Evolutionary conservation across 2,888 invertebrate species (phyloP), one percentile per base, ranked within the genome.

Genomic region (Kryphioiulus occultus): DNA sequence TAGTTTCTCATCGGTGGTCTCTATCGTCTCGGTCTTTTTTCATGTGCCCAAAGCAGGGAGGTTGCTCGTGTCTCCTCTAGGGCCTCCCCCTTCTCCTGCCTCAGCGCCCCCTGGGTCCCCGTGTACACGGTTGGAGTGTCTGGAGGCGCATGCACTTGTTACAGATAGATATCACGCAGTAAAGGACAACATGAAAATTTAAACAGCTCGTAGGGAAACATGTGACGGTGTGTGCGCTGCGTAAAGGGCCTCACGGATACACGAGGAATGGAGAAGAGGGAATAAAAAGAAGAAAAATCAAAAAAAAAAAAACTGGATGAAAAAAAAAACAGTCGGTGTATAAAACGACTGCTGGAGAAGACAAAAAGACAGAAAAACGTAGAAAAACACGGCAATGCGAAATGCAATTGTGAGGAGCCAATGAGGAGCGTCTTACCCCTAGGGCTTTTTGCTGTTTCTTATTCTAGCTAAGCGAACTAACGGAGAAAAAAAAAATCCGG

Each of bases 181-280:
- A 82, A 82, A 30, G 32, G 82, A 82, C 30, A 82, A n/a, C 82
- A 82, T 82, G 82, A 82, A 82, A 82, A 82, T 82, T 82, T 82
- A 82, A 82, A 82, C 82, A 82, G 82, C 32, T 82, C 32, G 82
- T 82, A 30, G 82, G 82, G 32, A 47, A 47, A 47, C 47, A 47
- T 47, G 47, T 47, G 47, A 47, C 47, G 35, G 35, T 35, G 35
- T 35, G 7, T 35, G 35, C 35, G 35, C 35, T 47, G 47, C 15
- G 47, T 47, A 47, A 47, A 47, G 47, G 47, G 47, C 47, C 47
- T 47, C 17, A 47, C 47, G 47, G 47, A 47, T 47, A 47, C 47
- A 47, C 47, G 47, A 10, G 47, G 47, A 47, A 47, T 17, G 47
- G 47, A 10, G 15, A 47, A 47, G 15, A 47, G 47, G 47, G 47